Evolutionary conservation across 2,797 vertebrate genomes (phyloP).

Genomic region (Threskiornis aethiopicus): DNA sequence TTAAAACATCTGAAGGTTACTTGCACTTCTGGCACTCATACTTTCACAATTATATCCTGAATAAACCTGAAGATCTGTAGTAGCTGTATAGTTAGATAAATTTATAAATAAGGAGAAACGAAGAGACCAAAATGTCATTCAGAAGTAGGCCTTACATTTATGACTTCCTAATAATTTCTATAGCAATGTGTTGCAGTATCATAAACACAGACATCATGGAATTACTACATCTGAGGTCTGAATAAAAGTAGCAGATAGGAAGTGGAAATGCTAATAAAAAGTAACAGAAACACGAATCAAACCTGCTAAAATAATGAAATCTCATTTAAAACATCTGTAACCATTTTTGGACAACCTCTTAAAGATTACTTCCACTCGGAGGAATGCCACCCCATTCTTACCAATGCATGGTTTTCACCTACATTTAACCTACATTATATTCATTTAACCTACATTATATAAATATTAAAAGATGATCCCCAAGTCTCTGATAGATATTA

Average conservation of each 20-base stretch:
- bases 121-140: background rate
- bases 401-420: constrained; percentile 3
- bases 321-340: constrained; percentile 28
- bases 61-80: background rate
- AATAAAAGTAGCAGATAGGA: background rate
- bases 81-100: background rate
- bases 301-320: constrained; percentile 20
- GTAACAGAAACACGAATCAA: background rate
- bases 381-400: constrained; percentile 24
- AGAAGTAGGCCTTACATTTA: background rate
- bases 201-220: background rate
- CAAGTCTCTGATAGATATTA: constrained; percentile 9
- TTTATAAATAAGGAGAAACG: background rate
- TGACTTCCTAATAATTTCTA: background rate
- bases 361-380: constrained; percentile 38
- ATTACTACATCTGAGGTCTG: background rate
- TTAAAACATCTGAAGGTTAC: background rate
- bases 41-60: background rate
- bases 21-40: background rate
- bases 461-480: constrained; percentile 36
- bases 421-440: background rate
- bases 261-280: constrained; percentile 17
- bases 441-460: background rate
- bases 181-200: background rate
- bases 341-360: constrained; percentile 17